Evolutionary conservation across 2,888 invertebrate genomes (phyloP).

Genomic region (Antheraea assamensis): DNA sequence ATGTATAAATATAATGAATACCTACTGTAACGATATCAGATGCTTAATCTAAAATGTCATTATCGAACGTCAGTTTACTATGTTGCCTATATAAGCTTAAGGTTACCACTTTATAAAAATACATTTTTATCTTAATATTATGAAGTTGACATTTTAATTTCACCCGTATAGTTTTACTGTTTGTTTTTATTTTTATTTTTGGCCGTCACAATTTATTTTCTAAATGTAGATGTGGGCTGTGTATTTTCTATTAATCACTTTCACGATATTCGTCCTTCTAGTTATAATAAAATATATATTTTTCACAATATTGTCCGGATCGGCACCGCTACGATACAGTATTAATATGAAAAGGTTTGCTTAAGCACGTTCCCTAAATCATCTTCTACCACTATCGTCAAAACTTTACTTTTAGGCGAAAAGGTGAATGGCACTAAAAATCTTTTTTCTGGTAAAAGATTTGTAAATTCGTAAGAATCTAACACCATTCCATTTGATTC

Average conservation of each 20-base stretch:
- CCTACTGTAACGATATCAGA: constrained; percentile 7
- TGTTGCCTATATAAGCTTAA: constrained; percentile 39
- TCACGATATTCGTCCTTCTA: neutral
- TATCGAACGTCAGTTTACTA: constrained; percentile 34
- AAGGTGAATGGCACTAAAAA: constrained; percentile 81
- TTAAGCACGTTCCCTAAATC: constrained; percentile 86
- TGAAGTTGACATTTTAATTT: neutral
- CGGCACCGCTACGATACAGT: constrained; percentile 36
- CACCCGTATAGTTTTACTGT: neutral
- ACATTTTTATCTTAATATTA: neutral
- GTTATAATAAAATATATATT: constrained; percentile 16
- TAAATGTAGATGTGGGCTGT: neutral
- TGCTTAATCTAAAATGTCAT: constrained; percentile 29
- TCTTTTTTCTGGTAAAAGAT: constrained; percentile 80
- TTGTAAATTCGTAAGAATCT: constrained; percentile 84
- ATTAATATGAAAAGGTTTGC: constrained; percentile 81
- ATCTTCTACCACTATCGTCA: constrained; percentile 85
- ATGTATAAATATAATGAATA: constrained; percentile 17
- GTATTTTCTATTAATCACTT: neutral
- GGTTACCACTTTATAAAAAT: constrained; percentile 41
- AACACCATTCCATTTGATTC: constrained; percentile 83
- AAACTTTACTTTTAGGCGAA: constrained; percentile 71
- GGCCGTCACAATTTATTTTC: constrained; percentile 8
- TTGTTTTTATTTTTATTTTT: constrained; percentile 13
- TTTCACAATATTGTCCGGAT: constrained; percentile 68